phyloP scores from a whole-genome alignment of 2,888 invertebrate genomes.

The Diarsia rubi region DNA sequence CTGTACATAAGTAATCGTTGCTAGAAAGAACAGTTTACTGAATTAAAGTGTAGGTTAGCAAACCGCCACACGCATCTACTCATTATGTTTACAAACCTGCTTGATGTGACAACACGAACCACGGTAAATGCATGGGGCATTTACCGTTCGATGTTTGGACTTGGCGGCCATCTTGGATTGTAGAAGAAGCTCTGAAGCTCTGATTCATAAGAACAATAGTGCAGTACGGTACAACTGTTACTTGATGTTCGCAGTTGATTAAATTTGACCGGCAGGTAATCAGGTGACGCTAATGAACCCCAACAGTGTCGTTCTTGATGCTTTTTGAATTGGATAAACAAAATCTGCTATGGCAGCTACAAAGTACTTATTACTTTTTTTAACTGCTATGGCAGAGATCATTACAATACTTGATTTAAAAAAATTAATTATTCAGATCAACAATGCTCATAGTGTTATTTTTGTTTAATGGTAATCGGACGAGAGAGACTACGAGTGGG shows the following conservation, averaged over 20 bases:
- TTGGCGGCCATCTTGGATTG: constrained; percentile 34
- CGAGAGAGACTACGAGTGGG: not conserved
- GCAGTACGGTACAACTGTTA: constrained; percentile 26
- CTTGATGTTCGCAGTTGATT: constrained; percentile 16
- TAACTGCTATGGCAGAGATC: not conserved
- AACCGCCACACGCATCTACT: constrained; percentile 21
- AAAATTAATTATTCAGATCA: not conserved
- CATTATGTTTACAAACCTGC: constrained; percentile 29
- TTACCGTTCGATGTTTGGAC: constrained; percentile 34
- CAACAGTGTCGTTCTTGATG: constrained; percentile 6
- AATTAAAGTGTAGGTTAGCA: constrained; percentile 16
- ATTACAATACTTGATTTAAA: not conserved
- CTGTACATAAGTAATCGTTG: not conserved
- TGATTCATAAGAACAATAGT: constrained; percentile 26
- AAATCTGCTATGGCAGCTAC: too few species aligned
- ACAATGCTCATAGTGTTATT: constrained; percentile 3
- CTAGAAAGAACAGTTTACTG: constrained; percentile 12
- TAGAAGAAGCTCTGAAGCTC: constrained; percentile 28
- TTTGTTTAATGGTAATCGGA: constrained; percentile 5
- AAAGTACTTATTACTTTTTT: not conserved
- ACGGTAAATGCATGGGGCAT: constrained; percentile 11
- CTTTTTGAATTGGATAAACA: not conserved
- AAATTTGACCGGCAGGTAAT: constrained; percentile 10
- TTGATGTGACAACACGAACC: constrained; percentile 15
- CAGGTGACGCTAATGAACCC: constrained; percentile 5